A percentile compares a stretch with the other conserved stretches of the same genome.
phyloP scores from a whole-genome alignment of 1,140 invertebrate genomes.

The Drosophila nikananu region DNA sequence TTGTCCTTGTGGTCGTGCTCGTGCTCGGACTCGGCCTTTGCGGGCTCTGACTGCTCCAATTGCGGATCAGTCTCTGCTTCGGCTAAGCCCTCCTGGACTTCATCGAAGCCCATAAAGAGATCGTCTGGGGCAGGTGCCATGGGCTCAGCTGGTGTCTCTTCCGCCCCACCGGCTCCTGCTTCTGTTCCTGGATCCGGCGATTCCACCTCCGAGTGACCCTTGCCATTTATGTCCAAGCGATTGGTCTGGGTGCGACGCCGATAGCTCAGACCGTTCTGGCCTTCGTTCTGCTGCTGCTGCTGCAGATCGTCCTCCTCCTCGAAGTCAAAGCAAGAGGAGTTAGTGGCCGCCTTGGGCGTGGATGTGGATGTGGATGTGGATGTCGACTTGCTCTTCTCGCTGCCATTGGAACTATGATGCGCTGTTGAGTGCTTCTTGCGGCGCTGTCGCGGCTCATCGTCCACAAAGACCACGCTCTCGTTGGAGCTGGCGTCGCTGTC shows the following conservation, averaged over 20 bases:
- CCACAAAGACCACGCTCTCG: conserved; percentile 68
- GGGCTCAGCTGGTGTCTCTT: background rate
- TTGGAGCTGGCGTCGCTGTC: conserved; percentile 72
- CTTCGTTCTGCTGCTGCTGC: conserved; percentile 27
- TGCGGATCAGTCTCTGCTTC: background rate
- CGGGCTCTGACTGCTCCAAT: background rate
- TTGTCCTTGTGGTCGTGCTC: background rate
- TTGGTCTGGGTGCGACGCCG: conserved; percentile 27
- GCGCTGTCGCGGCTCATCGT: conserved; percentile 38
- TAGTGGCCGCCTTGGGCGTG: conserved; percentile 13
- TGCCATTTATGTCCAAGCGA: conserved; percentile 10
- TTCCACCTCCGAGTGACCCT: background rate
- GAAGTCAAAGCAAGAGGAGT: conserved; percentile 69
- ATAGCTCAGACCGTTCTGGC: conserved; percentile 41
- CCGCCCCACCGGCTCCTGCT: background rate
- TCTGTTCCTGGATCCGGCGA: background rate
- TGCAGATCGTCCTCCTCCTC: conserved; percentile 61
- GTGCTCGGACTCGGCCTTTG: background rate
- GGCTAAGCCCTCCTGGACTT: background rate
- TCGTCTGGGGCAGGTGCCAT: conserved; percentile 1
- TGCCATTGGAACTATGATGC: conserved; percentile 4
- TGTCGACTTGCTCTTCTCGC: background rate
- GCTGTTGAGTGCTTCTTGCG: background rate
- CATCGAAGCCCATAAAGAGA: conserved; percentile 44
- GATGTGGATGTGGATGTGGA: background rate